Base-by-base conservation (phyloP, 2,797 vertebrate genomes). In the Sebastes melanostomus region DNA sequence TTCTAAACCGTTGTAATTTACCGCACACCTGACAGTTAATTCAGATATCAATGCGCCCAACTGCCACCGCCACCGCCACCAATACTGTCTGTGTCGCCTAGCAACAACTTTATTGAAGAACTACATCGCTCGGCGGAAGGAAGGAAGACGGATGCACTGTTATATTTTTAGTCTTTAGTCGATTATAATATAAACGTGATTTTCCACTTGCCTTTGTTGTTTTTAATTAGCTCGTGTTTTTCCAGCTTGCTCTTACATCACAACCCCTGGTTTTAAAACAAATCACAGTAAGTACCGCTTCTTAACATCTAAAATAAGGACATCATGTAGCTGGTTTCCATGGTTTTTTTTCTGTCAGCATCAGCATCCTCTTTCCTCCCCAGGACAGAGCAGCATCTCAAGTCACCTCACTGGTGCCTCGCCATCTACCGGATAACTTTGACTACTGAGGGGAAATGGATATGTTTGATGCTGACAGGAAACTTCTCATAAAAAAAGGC, bases 361-460 rank as follows among this genome's bases (percentile, higher is more conserved):
- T 85, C 91, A 82, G 80, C 88, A 86, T 87, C 88, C 24, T 60
- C 5, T 16, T 13, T 36, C 29, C 52, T 60, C 52, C 62, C 18
- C 66, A 18, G 80, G 72, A 63, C 20, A 3, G 54, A 78, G 72
- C 52, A 71, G 71, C 38, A 59, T 66, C 60, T 18, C 63, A 30
- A 84, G 65, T 73, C 81, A 69, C 85, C 82, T 42, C 68, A 74
- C 56, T 46, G 69, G 54, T 62, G 81, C 52, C 69, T 69, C 91
- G 92, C 93, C 94, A 94, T 86, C 94, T 95, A 70, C 88, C 67
- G 93, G 94, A 82, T 73, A 86, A 82, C 74, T 75, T 78, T 65
- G 8, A 42, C 20, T 11, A 2, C 36, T 8, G 67, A 66, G 54
- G 46, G 69, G 46, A 69, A 9, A 59, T 29, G 16, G 42, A 14